Base-by-base conservation (phyloP, 2,888 invertebrate species). In the Drosophila diplacantha region DNA sequence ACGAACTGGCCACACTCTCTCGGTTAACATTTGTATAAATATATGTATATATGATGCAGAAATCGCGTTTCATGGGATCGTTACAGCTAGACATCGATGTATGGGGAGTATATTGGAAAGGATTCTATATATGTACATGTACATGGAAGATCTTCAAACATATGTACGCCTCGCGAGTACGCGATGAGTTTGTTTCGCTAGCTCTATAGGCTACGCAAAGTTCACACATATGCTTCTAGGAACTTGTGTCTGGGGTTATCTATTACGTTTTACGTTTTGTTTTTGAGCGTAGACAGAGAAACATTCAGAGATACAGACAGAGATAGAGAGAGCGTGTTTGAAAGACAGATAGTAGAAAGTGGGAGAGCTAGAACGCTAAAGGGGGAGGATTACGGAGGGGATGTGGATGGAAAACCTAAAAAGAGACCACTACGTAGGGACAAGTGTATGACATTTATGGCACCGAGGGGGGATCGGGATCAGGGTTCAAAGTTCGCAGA, bases 31-130 rank as follows among this genome's bases (percentile, higher is more conserved):
- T 9, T 29, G 8, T 9, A 16, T n/a, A 5, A 14, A 31, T 16
- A 26, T 12, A 29, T 44, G 2, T 44, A 20, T 44, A 14, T 29
- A 18, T 29, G 14, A 46, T 31, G 29, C 29, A 44, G 18, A 44
- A 44, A 44, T 44, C 29, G 44, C 44, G 29, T 18, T 18, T 44
- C 18, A 44, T 8, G 29, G 29, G 29, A 24, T 37, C 44, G 35
- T 58, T 46, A 65, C 51, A 65, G 38, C 65, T 66, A 66, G 47
- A 66, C 65, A 66, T 49, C 47, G 16, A 66, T 66, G 59, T 59
- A 52, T 52, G 51, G 43, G 43, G 32, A 54, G 16, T 20, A 29
- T 29, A 31, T 44, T 44, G 22, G 31, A 14, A 29, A 32, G 39
- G 52, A 32, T 51, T 32, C 16, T 38, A 46, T 46, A 46, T 46